Conservation (phyloP, 1,140 invertebrate genomes). For the Diploscapter pachys region DNA sequence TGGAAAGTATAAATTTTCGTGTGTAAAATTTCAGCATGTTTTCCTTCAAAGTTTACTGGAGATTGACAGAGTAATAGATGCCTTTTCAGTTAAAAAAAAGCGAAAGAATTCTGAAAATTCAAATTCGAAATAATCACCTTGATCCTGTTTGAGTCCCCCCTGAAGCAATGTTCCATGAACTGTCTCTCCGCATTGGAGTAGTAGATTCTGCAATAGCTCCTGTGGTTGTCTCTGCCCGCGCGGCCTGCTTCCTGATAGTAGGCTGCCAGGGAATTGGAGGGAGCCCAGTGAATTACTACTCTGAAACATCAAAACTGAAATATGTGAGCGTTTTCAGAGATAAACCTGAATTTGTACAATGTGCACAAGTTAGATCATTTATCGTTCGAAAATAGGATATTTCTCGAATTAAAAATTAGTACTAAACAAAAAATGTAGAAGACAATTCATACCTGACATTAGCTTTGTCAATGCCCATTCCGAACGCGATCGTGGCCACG, state of each 20-base stretch:
- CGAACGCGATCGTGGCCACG: conserved; percentile 59
- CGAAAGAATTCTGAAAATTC: no score
- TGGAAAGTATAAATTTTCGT: no score
- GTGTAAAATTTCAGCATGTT: no score
- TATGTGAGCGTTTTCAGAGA: background rate
- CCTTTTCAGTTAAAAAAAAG: no score
- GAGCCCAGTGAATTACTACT: conserved; percentile 65
- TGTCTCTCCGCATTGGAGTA: conserved; percentile 22
- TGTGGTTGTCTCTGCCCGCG: conserved; percentile 72
- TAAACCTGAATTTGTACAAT: no score
- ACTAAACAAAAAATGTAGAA: conserved; percentile 67
- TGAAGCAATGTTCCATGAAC: conserved; percentile 21
- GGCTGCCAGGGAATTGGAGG: conserved; percentile 92
- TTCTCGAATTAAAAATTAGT: conserved; percentile 16
- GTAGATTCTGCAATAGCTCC: conserved; percentile 33
- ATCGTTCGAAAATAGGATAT: background rate
- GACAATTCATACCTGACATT: conserved; percentile 57
- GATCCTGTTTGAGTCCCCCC: conserved; percentile 12
- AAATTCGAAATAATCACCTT: conserved; percentile 6
- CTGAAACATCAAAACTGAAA: conserved; percentile 8
- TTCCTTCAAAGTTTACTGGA: no score
- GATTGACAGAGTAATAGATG: no score
- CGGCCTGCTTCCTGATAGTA: conserved; percentile 97
- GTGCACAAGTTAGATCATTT: background rate
- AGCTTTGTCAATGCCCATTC: conserved; percentile 63